Evolutionary conservation across 2,797 vertebrate species (phyloP), one percentile per base, ranked within the genome.

Genomic region (Poecilia gillii): DNA sequence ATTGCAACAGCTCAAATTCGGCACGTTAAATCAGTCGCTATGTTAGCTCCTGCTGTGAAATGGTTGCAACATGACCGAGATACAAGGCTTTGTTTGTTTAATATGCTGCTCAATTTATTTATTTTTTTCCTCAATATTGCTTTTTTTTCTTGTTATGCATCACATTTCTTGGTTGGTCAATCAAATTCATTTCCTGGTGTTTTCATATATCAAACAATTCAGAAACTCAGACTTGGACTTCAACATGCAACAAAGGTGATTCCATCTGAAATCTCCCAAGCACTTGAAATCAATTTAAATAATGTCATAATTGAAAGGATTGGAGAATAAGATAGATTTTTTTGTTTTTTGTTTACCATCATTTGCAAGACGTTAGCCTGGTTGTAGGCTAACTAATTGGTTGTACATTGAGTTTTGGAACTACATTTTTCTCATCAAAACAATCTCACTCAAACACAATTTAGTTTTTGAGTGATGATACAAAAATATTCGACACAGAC

Each of bases 31-130:
- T 87, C 71, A 76, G 59, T 57, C 51, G 51, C 84, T 79, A 70
- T 74, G 68, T 16, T 33, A 66, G 73, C 70, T 74, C 70, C 81
- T 39, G 55, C 28, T 73, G 71, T 83, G 79, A 81, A 88, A 75
- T 71, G 77, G 81, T 62, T 71, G 49, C 53, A 68, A 39, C 12
- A 11, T 46, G 31, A 59, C 59, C 33, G 64, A 73, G 49, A 49
- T 53, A 3, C 45, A 55, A 39, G 64, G 49, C 28, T 57, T 57
- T 28, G 49, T 23, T 28, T 11, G 20, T 20, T 57, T 33, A 68
- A 43, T 43, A 20, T 14, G 16, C 33, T 64, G 33, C 3, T 64
- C 7, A 18, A 33, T 36, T 39, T 64, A 49, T 49, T 49, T 18
- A 2, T 62, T 14, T 14, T 62, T 55, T 33, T 31, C 33, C 28